These are phyloP conservation scores for Petrocephalus sullivani DNA, from an alignment of 2,797 vertebrate species.

Conservation along the genomic window DNA sequence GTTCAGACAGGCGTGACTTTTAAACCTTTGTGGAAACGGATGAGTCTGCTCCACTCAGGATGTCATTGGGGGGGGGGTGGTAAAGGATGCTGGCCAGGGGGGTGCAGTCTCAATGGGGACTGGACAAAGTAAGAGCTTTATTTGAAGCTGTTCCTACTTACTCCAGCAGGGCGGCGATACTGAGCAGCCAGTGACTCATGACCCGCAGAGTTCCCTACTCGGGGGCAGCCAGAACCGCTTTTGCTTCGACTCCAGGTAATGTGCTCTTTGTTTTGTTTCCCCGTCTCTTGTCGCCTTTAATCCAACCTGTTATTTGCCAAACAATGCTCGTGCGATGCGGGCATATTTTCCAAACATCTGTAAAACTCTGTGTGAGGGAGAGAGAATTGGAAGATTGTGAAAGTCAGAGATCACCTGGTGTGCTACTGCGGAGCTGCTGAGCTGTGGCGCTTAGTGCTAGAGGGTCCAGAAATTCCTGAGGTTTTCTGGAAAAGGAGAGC, in stretches of 20 bases:
- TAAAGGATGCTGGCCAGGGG: too few relatives aligned
- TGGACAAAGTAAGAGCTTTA: neutral
- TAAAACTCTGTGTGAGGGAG: neutral
- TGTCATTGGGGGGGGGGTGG: neutral
- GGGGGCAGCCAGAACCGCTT: slow-evolving; percentile 75
- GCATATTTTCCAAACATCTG: neutral
- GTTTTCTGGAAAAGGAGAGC: neutral
- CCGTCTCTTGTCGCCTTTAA: neutral
- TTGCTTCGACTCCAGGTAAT: slow-evolving; percentile 92
- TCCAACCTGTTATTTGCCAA: neutral
- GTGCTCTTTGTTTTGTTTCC: neutral
- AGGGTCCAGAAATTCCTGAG: neutral
- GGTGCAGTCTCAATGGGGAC: neutral
- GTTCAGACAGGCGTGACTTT: slow-evolving; percentile 76
- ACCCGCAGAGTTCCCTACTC: slow-evolving; percentile 56
- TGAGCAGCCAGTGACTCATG: slow-evolving; percentile 61
- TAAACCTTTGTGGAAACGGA: slow-evolving; percentile 36
- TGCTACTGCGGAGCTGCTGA: neutral
- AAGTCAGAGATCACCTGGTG: neutral
- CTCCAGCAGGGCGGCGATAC: slow-evolving; percentile 55
- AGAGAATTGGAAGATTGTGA: neutral
- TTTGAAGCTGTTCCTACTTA: neutral
- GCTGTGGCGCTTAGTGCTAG: neutral
- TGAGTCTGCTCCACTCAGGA: neutral
- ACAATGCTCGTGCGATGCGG: neutral